Conservation (phyloP, 2,888 invertebrate genomes). For the Eupeodes latifasciatus region DNA sequence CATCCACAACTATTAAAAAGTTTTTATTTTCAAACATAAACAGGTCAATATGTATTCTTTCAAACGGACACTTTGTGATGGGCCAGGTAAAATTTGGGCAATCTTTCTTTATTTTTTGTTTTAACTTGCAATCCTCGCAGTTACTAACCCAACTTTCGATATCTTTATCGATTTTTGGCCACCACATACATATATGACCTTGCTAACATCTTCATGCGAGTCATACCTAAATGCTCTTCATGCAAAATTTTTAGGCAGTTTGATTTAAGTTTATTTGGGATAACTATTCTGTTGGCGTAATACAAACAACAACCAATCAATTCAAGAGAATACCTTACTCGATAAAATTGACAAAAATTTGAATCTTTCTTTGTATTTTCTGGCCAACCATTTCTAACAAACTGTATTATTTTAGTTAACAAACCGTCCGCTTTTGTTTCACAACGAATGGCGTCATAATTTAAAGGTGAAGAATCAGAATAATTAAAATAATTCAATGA, state of each 20-base stretch:
- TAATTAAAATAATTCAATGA: constrained; percentile 32
- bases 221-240: too few relatives aligned
- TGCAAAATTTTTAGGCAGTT: too few relatives aligned
- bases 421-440: neutral
- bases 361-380: neutral
- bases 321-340: constrained; percentile 1
- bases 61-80: constrained; percentile 30
- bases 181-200: too few relatives aligned
- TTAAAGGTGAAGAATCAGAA: neutral
- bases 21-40: constrained; percentile 40
- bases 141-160: too few relatives aligned
- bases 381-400: constrained; percentile 22
- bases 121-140: too few relatives aligned
- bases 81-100: too few relatives aligned
- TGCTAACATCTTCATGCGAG: too few relatives aligned
- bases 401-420: neutral
- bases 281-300: too few relatives aligned
- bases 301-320: neutral
- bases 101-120: too few relatives aligned
- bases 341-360: neutral
- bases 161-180: too few relatives aligned
- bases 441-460: neutral
- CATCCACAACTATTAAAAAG: constrained; percentile 51
- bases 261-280: too few relatives aligned
- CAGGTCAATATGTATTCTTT: constrained; percentile 48